Base-by-base conservation (phyloP, 2,888 invertebrate genomes). In the Lithophane ornitopus region DNA sequence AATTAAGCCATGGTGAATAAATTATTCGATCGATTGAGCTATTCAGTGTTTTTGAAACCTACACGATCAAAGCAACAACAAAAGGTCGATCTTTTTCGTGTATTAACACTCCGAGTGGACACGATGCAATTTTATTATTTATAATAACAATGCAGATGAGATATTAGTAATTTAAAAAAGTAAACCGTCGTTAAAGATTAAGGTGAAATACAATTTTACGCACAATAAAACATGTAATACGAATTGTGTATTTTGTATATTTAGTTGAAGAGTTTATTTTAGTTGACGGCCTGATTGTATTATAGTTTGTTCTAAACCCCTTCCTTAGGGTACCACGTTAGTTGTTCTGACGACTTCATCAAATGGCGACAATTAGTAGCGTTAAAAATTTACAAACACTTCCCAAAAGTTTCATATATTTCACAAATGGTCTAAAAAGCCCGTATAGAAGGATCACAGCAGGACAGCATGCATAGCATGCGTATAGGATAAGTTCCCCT, bases 161-260 rank as follows among this genome's bases (percentile, higher is more conserved):
- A 71, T 78, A 73, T 61, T 44, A 74, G 56, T 63, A 28, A 71
- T 74, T 76, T 34, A 6, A 54, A 56, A 69, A 52, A 63, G 7
- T 41, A 66, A 56, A 44, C n/a, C 19, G 41, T 52, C 26, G n/a
- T 76, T 65, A 68, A 28, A 39, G 14, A 66, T 12, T 71, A n/a
- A 70, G 44, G n/a, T 70, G 68, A 78, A 78, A 74, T 58, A 46
- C 59, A 63, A 85, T 85, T 76, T 73, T 83, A 73, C 82, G 85
- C 78, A 85, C 79, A 85, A 74, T 82, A 49, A 71, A 74, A 85
- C 34, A 68, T 85, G 44, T 82, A 73, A 73, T 76, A 69, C 66
- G 56, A 85, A 62, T 73, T 77, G 62, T 74, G 58, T 82, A 70
- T 82, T 76, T 73, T 82, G 73, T 85, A 85, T 85, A 85, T 78